phyloP scores from a whole-genome alignment of 2,888 invertebrate genomes.

The Protophormia terraenovae region DNA sequence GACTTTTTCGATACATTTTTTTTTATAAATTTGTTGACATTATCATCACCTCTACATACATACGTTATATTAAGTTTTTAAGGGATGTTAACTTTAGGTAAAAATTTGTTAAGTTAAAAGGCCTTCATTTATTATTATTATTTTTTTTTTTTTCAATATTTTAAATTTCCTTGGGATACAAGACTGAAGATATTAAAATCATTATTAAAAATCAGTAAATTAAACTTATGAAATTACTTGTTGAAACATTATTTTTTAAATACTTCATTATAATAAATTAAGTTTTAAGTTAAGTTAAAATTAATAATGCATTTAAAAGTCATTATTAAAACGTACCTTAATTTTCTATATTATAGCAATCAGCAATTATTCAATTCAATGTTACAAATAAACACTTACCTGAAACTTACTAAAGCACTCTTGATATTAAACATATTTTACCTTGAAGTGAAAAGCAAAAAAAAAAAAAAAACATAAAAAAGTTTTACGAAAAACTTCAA shows the following conservation, averaged over 20 bases:
- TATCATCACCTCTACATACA: no score
- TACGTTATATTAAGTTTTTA: no score
- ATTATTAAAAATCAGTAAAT: no score
- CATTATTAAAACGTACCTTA: conserved; percentile 3
- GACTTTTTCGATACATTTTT: no score
- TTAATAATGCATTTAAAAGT: conserved; percentile 24
- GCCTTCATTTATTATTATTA: no score
- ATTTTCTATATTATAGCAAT: background rate
- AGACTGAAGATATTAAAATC: no score
- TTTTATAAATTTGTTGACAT: no score
- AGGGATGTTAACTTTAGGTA: no score
- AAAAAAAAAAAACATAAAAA: background rate
- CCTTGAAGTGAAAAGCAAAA: background rate
- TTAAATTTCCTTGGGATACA: no score
- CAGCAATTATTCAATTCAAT: background rate
- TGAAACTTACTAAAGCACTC: background rate
- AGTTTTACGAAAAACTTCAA: background rate
- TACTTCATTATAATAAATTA: conserved; percentile 21
- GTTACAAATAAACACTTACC: background rate
- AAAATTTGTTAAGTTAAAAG: no score
- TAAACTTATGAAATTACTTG: background rate
- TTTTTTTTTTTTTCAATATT: no score
- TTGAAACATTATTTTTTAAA: background rate
- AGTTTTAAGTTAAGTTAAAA: conserved; percentile 1
- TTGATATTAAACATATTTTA: background rate